phyloP scores from a whole-genome alignment of 2,888 invertebrate genomes.

The Arrhopalites spinosus region DNA sequence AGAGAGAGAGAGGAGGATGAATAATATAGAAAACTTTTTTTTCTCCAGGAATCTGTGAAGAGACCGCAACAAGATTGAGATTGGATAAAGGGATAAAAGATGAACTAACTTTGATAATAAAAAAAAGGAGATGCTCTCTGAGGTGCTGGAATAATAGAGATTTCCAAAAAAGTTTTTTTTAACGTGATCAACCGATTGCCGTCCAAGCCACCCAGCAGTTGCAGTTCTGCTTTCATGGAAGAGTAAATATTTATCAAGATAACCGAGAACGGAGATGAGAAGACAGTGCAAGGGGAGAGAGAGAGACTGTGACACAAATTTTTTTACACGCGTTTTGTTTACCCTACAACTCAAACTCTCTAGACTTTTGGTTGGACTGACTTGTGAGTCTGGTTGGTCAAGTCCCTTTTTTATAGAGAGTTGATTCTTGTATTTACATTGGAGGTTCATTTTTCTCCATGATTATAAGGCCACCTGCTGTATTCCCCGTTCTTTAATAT shows the following conservation, averaged over 20 bases:
- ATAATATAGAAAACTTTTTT: background rate
- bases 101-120: background rate
- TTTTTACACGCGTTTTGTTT: slow-evolving; percentile 2
- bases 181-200: slow-evolving; percentile 3
- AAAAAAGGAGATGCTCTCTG: background rate
- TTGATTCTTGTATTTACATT: no score
- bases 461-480: slow-evolving; percentile 10
- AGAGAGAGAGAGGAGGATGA: background rate
- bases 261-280: background rate
- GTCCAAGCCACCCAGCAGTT: slow-evolving; percentile 23
- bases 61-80: background rate
- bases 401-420: no score
- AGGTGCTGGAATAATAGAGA: slow-evolving; percentile 21
- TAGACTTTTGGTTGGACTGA: no score
- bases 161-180: background rate
- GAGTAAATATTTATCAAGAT: slow-evolving; percentile 35
- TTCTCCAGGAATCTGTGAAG: background rate
- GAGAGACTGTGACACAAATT: no score
- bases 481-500: background rate
- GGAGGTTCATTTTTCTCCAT: no score
- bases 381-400: no score
- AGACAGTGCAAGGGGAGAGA: no score
- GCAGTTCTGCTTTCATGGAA: slow-evolving; percentile 5
- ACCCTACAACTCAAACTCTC: no score
- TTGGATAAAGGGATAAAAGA: background rate